Conservation (phyloP, 2,888 invertebrate genomes). For the Rhamphomyia laevipes region DNA sequence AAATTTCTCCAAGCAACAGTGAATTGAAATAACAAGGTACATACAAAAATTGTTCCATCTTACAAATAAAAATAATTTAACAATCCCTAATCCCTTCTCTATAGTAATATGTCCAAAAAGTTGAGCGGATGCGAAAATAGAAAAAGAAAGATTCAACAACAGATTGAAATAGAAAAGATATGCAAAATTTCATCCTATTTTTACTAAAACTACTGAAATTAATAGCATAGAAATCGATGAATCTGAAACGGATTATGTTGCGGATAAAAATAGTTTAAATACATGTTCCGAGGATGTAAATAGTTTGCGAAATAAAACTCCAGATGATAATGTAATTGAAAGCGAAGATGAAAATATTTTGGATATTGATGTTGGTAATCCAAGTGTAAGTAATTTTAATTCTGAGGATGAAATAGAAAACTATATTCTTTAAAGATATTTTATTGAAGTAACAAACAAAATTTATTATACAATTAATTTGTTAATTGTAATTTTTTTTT, state of each 20-base stretch:
- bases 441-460: too few species aligned
- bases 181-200: neutral
- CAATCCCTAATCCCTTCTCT: neutral
- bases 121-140: neutral
- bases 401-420: neutral
- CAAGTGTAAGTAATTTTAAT: neutral
- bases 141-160: neutral
- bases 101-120: neutral
- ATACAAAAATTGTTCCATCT: neutral
- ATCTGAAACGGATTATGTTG: neutral
- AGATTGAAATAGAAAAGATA: neutral
- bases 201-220: neutral
- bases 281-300: neutral
- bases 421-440: neutral
- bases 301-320: neutral
- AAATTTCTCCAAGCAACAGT: neutral
- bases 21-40: neutral
- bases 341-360: neutral
- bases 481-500: too few species aligned
- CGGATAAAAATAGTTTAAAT: neutral
- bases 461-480: too few species aligned
- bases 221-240: neutral
- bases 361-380: neutral
- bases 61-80: neutral
- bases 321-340: neutral